A percentile compares a stretch with the other conserved stretches of the same genome.
Evolutionary conservation across 2,113 vertebrate genomes (phyloP).

Genomic region (Lampris megalopsis): DNA sequence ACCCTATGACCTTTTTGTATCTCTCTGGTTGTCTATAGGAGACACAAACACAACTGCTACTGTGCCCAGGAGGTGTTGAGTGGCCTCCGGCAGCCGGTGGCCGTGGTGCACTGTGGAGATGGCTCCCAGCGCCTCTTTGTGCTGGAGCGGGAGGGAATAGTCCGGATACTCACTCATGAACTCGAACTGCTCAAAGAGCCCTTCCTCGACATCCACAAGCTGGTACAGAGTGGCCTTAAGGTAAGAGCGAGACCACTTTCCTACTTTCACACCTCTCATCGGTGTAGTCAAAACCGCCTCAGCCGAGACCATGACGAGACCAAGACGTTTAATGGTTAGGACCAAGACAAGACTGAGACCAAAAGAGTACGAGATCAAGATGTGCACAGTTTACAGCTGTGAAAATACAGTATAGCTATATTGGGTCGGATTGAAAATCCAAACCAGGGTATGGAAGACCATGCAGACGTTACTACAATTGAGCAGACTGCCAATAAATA

Average conservation of each 20-base stretch:
- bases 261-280: background rate
- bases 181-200: conserved; percentile 94
- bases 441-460: too few species aligned
- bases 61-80: conserved; percentile 94
- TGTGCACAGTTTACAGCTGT: too few species aligned
- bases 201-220: conserved; percentile 98
- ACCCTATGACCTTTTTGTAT: conserved; percentile 65
- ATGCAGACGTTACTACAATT: too few species aligned
- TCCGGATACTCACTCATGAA: conserved; percentile 91
- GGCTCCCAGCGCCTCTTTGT: conserved; percentile 96
- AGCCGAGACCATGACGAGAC: too few species aligned
- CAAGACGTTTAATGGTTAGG: too few species aligned
- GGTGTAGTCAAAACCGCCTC: background rate
- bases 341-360: too few species aligned
- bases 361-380: too few species aligned
- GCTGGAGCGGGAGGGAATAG: conserved; percentile 96
- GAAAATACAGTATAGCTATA: too few species aligned
- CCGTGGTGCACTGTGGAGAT: conserved; percentile 91
- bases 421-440: too few species aligned
- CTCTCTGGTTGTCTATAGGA: conserved; percentile 84
- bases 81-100: conserved; percentile 91
- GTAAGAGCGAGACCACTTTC: conserved; percentile 78
- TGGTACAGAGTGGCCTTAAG: conserved; percentile 98
- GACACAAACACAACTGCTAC: conserved; percentile 99
- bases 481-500: too few species aligned